Base-by-base conservation (phyloP, 2,888 invertebrate genomes). In the Crossocerus cetratus region DNA sequence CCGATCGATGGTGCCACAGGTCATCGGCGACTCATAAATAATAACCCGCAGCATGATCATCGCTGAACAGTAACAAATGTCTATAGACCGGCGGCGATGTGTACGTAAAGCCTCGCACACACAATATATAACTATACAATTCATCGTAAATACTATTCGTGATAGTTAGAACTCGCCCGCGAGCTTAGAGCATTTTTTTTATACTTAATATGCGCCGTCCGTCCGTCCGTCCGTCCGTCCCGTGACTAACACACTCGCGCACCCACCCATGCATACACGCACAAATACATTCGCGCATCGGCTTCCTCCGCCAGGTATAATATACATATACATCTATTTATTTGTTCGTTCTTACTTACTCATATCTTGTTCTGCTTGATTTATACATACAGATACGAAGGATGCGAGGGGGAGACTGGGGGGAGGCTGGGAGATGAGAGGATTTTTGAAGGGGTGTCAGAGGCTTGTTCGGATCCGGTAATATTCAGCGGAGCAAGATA, bases 131-230 rank as follows among this genome's bases (percentile, higher is more conserved):
- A 78, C 75, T 79, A 77, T 83, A 76, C 75, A 75, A 69, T 76
- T 77, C 63, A 61, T 72, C 64, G 69, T 70, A 69, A 73, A 78
- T 71, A 87, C 83, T 84, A 85, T 87, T 32, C 80, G 80, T 77
- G 71, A 82, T 86, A 84, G 82, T 86, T 32, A 32, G 32, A 86
- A 86, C 89, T 89, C 89, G 89, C 89, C 89, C 83, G 89, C 89
- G 89, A 89, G 89, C 86, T 83, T 84, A 81, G 32, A 32, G 75
- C 69, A 84, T 76, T 80, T 81, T 81, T 85, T 82, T 83, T 83
- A 16, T 16, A 16, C 49, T 49, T 49, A 16, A 32, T 66, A 80
- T 77, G 78, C 69, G 70, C 77, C 73, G 67, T 82, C 68, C 67
- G 73, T 60, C 74, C 57, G n/a, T n/a, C n/a, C n/a, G n/a, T n/a